These are phyloP conservation scores for Parnassius smintheus DNA, from an alignment of 2,888 invertebrate species.

Conservation along the genomic window DNA sequence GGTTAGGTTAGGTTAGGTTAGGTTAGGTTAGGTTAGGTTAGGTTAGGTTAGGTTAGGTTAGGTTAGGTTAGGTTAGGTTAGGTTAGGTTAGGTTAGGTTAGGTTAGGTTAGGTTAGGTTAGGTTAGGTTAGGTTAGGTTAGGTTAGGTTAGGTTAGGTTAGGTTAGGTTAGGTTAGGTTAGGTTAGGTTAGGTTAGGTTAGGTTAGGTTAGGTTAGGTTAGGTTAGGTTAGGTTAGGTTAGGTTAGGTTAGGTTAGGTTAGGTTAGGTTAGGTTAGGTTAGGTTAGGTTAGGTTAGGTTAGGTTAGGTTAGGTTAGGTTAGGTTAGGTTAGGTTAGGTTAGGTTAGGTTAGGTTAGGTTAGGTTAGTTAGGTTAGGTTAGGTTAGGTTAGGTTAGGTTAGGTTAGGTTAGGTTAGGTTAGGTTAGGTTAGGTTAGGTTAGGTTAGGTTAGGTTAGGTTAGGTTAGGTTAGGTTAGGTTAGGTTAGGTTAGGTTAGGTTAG, in stretches of 20 bases:
- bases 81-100: neutral
- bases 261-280: constrained; percentile 29
- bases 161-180: constrained; percentile 27
- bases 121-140: constrained; percentile 8
- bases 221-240: constrained; percentile 6
- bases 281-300: constrained; percentile 31
- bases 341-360: constrained; percentile 31
- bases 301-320: constrained; percentile 31
- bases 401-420: constrained; percentile 31
- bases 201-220: constrained; percentile 27
- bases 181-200: constrained; percentile 32
- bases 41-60: neutral
- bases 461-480: constrained; percentile 1
- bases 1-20: too few relatives aligned
- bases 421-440: constrained; percentile 25
- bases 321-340: constrained; percentile 31
- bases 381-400: constrained; percentile 32
- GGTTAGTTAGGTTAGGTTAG: constrained; percentile 32
- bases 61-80: constrained; percentile 7
- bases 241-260: constrained; percentile 21
- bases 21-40: too few relatives aligned
- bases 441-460: constrained; percentile 16
- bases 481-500: too few relatives aligned
- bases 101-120: constrained; percentile 11
- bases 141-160: constrained; percentile 19